Base-by-base conservation (phyloP, 2,113 vertebrate genomes). In the Blennius ocellaris region DNA sequence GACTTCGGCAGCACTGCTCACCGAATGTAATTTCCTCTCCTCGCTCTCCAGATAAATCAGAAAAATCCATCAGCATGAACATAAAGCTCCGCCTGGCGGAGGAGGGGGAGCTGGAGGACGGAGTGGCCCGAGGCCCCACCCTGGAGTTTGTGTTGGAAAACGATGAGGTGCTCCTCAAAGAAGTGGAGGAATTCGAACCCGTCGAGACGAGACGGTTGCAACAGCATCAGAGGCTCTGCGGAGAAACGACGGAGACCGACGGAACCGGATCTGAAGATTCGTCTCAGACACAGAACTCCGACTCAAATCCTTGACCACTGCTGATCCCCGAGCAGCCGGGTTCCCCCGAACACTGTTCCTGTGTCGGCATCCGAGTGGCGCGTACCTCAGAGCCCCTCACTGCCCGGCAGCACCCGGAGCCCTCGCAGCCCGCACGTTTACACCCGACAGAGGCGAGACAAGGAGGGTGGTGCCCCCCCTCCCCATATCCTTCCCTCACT, bases 71-170 rank as follows among this genome's bases (percentile, higher is more conserved):
- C 3, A 81, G 85, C 40, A 75, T 95, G 78, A 94, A 94, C 79
- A 91, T 95, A 65, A 93, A 94, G 82, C 83, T 95, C 43, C 91
- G 85, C 10, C 84, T 94, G 66, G 80, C 92, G 9, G 88, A 91
- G 37, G 91, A 92, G 15, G 87, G 88, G 7, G 88, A 91, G 69
- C 36, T 76, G 40, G 86, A 78, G 50, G 85, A 83, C 0, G 79
- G 55, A 3, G 60, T 51, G 5, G 40, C 17, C 8, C 63, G 69
- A 5, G 73, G 86, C 6, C 69, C 84, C 65, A 92, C 92, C 7
- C 73, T 95, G 70, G 86, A 93, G 82, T 84, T 95, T 6, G 60
- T 93, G 52, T 82, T 94, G 59, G 86, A 91, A 56, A 82, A 90
- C 48, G 76, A 86, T 0, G 84, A 80, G 17, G 11, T 73, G 56